Conservation (phyloP, 2,888 invertebrate species). For the Herminia tarsipennalis region DNA sequence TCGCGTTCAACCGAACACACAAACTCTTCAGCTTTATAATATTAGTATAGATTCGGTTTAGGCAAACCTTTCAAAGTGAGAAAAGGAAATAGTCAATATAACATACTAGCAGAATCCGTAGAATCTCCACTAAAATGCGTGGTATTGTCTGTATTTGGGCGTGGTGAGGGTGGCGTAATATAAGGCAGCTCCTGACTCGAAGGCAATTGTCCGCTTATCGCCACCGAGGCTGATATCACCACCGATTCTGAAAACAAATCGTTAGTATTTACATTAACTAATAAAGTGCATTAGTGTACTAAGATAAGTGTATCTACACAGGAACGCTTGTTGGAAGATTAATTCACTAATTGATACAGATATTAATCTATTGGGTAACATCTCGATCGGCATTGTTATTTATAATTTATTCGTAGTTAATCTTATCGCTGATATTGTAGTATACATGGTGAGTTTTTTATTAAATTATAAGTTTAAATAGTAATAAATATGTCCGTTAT, state of each 20-base stretch:
- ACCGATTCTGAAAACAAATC: slow-evolving; percentile 65
- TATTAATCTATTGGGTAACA: background rate
- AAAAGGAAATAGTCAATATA: too few relatives aligned
- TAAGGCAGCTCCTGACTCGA: slow-evolving; percentile 95
- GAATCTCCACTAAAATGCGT: slow-evolving; percentile 96
- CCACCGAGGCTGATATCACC: slow-evolving; percentile 94
- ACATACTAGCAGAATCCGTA: slow-evolving; percentile 93
- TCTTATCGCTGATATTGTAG: background rate
- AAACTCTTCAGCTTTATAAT: too few relatives aligned
- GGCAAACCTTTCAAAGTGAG: too few relatives aligned
- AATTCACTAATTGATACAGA: background rate
- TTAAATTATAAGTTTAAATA: too few relatives aligned
- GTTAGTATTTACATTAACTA: background rate
- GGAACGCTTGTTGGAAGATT: background rate
- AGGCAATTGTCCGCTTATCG: slow-evolving; percentile 93
- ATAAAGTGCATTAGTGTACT: background rate
- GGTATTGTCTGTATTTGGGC: slow-evolving; percentile 64
- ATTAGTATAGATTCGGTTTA: too few relatives aligned
- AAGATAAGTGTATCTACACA: background rate
- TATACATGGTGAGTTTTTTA: background rate
- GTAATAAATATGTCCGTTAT: too few relatives aligned
- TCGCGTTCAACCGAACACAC: too few relatives aligned
- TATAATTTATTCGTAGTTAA: background rate
- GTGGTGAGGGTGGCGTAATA: slow-evolving; percentile 92
- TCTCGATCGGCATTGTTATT: background rate